A percentile compares a stretch with the other conserved stretches of the same genome.
These are phyloP conservation scores for Pteruthius melanotis DNA, from an alignment of 2,113 vertebrate species.

Conservation along the genomic window DNA sequence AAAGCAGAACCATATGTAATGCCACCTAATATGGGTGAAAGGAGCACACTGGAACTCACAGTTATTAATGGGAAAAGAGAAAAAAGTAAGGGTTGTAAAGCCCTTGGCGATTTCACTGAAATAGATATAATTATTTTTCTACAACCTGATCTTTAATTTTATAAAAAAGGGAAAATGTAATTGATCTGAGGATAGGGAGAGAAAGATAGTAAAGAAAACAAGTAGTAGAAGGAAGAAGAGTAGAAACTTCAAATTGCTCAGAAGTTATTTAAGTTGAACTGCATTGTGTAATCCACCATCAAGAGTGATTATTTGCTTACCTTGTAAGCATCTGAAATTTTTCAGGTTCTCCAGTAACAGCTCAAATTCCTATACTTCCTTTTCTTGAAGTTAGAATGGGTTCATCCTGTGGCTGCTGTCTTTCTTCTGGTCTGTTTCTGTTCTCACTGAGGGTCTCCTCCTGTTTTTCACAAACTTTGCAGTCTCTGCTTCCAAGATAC, in stretches of 20 bases:
- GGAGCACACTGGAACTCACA: not conserved
- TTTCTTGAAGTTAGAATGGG: not conserved
- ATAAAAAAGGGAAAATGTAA: not conserved
- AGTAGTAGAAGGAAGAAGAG: not conserved
- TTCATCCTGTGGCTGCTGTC: not conserved
- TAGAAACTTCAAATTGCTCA: not conserved
- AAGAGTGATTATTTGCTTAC: not conserved
- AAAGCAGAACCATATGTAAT: not conserved
- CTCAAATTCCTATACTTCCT: not conserved
- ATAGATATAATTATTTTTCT: not conserved
- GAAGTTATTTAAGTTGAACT: not conserved
- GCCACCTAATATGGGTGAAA: not conserved
- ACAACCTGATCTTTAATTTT: not conserved
- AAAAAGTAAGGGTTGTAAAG: not conserved
- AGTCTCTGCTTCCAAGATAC: not conserved
- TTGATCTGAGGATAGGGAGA: not conserved
- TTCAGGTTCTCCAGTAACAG: not conserved
- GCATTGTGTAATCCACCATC: not conserved
- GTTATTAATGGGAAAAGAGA: not conserved
- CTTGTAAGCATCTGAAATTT: not conserved
- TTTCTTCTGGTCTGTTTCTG: not conserved
- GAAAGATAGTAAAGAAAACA: not conserved
- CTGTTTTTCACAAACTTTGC: not conserved
- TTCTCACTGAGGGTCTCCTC: not conserved
- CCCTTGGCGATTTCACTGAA: not conserved